A percentile compares a stretch with the other conserved stretches of the same genome.
Evolutionary conservation across 2,888 invertebrate genomes (phyloP).

Genomic region (Eumerus sabulonum): DNA sequence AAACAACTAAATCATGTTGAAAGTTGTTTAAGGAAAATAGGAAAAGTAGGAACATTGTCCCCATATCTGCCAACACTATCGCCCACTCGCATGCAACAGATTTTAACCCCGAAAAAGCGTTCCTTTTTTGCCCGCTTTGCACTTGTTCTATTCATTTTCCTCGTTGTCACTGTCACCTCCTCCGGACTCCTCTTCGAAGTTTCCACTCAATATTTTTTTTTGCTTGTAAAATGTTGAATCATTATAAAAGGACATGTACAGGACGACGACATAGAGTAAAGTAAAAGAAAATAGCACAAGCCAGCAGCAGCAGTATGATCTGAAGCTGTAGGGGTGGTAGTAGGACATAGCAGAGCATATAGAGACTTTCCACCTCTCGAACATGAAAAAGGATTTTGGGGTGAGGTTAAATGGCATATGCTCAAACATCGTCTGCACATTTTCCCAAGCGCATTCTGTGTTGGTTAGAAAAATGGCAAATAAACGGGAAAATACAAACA

Average conservation of each 20-base stretch:
- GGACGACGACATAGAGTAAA: too few relatives aligned
- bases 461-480: constrained; percentile 67
- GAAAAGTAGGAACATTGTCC: not conserved
- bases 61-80: constrained; percentile 50
- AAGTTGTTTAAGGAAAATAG: constrained; percentile 14
- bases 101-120: constrained; percentile 50
- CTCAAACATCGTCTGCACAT: constrained; percentile 67
- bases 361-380: constrained; percentile 32
- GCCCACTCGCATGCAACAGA: constrained; percentile 57
- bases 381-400: constrained; percentile 55
- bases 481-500: constrained; percentile 62
- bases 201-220: constrained; percentile 10
- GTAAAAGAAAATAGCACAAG: too few relatives aligned
- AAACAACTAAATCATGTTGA: not conserved
- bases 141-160: constrained; percentile 18
- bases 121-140: not conserved
- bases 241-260: constrained; percentile 23
- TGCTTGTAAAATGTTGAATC: constrained; percentile 29
- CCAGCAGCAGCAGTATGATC: too few relatives aligned
- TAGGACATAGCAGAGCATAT: not conserved
- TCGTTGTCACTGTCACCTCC: not conserved
- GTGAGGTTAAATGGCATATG: constrained; percentile 67
- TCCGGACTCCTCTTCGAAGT: too few relatives aligned
- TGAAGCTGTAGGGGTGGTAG: not conserved
- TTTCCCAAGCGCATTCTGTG: constrained; percentile 63